Conservation (phyloP, 2,797 vertebrate genomes). For the Dromococcyx pavoninus region DNA sequence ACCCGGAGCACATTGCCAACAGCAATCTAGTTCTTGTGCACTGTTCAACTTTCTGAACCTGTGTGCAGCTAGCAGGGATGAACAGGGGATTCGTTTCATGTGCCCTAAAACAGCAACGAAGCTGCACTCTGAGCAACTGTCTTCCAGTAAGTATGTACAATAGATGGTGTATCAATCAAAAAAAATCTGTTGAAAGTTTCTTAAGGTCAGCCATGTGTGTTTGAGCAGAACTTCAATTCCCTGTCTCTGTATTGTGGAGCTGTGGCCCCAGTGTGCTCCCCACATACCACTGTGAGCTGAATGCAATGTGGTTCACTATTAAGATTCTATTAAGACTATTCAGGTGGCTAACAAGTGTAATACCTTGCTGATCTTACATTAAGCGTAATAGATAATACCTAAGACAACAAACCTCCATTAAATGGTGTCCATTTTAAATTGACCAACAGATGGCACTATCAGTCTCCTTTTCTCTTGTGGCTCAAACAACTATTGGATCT, state of each 20-base stretch:
- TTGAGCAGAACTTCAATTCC: not conserved
- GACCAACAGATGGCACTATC: constrained; percentile 81
- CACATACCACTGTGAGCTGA: fast-evolving
- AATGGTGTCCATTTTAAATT: not conserved
- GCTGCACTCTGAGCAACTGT: not conserved
- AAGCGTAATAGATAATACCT: fast-evolving
- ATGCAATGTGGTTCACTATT: fast-evolving
- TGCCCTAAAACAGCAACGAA: not conserved
- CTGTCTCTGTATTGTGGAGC: fast-evolving
- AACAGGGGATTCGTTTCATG: not conserved
- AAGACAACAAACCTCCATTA: too few species aligned
- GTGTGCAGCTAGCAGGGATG: not conserved
- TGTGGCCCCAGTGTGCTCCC: not conserved
- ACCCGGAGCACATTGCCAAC: not conserved
- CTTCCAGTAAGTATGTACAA: not conserved
- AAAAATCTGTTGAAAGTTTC: not conserved
- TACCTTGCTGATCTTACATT: not conserved
- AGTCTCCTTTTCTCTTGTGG: constrained; percentile 56
- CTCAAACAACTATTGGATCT: not conserved
- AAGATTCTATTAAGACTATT: not conserved
- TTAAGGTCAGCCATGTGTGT: fast-evolving
- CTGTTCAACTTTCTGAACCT: not conserved
- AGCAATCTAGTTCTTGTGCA: not conserved
- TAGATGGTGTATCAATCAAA: not conserved
- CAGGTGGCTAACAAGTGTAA: not conserved